Evolutionary conservation across 2,113 vertebrate genomes (phyloP), one percentile per base, ranked within the genome.

Genomic region (Dicentrarchus labrax): DNA sequence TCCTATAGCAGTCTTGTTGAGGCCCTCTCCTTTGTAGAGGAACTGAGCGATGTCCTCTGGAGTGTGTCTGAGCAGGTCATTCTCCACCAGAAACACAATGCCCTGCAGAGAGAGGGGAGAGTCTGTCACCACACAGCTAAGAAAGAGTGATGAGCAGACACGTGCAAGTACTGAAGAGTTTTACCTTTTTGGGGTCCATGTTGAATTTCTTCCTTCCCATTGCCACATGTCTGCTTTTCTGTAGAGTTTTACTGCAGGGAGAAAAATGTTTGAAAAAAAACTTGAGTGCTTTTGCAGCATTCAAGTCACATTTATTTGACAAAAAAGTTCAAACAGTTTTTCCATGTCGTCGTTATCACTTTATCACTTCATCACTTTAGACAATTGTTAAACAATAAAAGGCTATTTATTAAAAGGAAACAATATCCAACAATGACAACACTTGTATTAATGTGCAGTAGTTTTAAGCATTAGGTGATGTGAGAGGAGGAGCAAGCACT

Each of bases 1-100:
- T 70, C 97, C 97, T 2, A 98, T 98, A 43, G 97, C 97, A 0
- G 97, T 98, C 94, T 98, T 98, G 93, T 98, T 98, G 86, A 98
- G 96, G 45, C 97, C 97, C 84, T 98, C 97, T 41, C 97, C 97
- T 93, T 98, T 98, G 93, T 97, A 98, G 11, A 98, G 94, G 88
- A 98, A 98, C 84, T 97, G 97, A 75, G 97, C 95, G 0, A 98
- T 96, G 69, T 98, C 97, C 85, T 98, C 97, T 0, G 95, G 69
- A 8, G 96, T 97, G 91, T 97, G 96, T 86, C 96, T 95, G 30
- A 98, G 94, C 61, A 98, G 93, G 75, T 98, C 97, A 0, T 97
- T 97, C 82, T 97, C 97, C 87, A 97, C 97, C 77, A 98, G 92
- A 87, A 97, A 98, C 51, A 96, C 94, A 73, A 98, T 98, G 1